Conservation (phyloP, 1,140 invertebrate species). For the Bicyclus anynana region DNA sequence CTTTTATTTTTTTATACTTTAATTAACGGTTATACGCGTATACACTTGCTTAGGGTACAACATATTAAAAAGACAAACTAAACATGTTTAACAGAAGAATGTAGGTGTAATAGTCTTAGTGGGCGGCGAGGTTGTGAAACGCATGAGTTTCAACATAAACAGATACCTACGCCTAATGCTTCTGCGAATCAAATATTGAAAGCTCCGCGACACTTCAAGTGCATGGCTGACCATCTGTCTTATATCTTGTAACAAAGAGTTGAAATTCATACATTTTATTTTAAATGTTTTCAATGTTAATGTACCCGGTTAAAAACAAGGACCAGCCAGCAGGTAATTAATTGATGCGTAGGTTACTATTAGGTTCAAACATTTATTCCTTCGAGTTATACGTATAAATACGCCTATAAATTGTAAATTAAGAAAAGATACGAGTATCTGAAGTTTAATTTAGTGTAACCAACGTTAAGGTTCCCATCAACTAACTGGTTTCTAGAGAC, state of each 20-base stretch:
- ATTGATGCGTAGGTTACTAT: conserved; percentile 36
- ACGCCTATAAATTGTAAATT: too few species aligned
- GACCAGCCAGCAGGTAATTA: conserved; percentile 40
- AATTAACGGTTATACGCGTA: too few species aligned
- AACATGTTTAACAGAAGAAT: conserved; percentile 22
- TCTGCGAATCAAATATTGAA: conserved; percentile 32
- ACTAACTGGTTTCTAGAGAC: neutral
- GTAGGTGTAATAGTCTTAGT: conserved; percentile 43
- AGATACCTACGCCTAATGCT: conserved; percentile 32
- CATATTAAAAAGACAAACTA: too few species aligned
- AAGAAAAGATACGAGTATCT: neutral
- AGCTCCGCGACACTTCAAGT: conserved; percentile 2
- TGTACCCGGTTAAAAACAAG: conserved; percentile 36
- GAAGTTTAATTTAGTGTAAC: neutral
- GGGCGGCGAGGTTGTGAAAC: conserved; percentile 52
- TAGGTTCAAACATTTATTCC: conserved; percentile 13
- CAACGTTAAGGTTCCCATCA: neutral
- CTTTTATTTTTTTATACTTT: too few species aligned
- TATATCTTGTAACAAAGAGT: conserved; percentile 29
- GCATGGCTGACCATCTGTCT: conserved; percentile 4
- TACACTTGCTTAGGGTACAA: too few species aligned
- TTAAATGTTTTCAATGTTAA: conserved; percentile 24
- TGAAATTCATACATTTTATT: conserved; percentile 19
- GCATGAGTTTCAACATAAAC: conserved; percentile 42
- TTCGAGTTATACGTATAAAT: too few species aligned